Conservation (phyloP, 2,113 vertebrate species). For the Phyllostomus hastatus region DNA sequence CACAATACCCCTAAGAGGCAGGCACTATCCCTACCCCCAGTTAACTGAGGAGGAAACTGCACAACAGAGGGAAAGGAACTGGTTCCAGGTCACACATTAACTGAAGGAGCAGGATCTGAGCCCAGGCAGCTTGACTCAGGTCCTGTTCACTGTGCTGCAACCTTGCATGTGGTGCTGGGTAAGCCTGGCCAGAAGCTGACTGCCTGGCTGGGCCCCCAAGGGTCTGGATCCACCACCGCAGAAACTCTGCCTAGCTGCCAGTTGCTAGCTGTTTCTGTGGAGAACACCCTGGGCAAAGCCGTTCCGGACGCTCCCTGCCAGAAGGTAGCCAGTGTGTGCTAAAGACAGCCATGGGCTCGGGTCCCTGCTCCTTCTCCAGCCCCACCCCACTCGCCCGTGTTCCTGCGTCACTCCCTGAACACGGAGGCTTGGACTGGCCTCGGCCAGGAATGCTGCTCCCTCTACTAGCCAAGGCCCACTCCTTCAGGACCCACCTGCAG, state of each 20-base stretch:
- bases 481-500: background rate
- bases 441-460: background rate
- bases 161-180: background rate
- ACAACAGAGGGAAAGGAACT: background rate
- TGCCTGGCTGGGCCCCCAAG: background rate
- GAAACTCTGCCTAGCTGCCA: background rate
- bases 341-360: background rate
- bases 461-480: background rate
- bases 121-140: background rate
- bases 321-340: background rate
- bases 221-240: background rate
- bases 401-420: background rate
- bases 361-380: background rate
- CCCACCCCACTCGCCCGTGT: rapidly evolving
- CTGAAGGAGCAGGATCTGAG: background rate
- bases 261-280: background rate
- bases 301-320: background rate
- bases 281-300: background rate
- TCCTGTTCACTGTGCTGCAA: background rate
- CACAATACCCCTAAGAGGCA: background rate
- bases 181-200: background rate
- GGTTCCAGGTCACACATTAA: background rate
- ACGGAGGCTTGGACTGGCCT: background rate
- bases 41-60: background rate
- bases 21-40: background rate